These are phyloP conservation scores for Spisula subtruncata DNA, from an alignment of 2,888 invertebrate species.

Conservation along the genomic window DNA sequence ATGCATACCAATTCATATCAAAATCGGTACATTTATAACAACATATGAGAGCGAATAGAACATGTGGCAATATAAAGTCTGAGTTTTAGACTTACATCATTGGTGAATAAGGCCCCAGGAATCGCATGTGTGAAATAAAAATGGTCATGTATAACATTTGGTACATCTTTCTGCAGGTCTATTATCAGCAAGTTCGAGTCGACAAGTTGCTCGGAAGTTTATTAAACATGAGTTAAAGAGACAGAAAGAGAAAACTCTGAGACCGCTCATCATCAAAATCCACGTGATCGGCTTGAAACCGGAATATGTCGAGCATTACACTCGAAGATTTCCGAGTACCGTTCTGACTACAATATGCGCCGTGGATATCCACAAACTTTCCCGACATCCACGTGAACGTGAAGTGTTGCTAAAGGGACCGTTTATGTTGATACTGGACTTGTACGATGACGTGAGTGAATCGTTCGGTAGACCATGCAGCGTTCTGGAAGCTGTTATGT, in stretches of 20 bases:
- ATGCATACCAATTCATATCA: too few relatives aligned
- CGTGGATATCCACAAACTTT: conserved; percentile 71
- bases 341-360: conserved; percentile 75
- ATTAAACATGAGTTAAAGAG: conserved; percentile 57
- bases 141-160: too few relatives aligned
- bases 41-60: too few relatives aligned
- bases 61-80: too few relatives aligned
- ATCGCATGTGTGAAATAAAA: too few relatives aligned
- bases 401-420: conserved; percentile 74
- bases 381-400: conserved; percentile 61
- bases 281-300: conserved; percentile 73
- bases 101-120: too few relatives aligned
- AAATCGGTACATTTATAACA: too few relatives aligned
- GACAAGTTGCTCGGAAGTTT: conserved; percentile 58
- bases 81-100: too few relatives aligned
- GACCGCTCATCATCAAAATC: conserved; percentile 66
- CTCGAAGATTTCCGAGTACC: conserved; percentile 61
- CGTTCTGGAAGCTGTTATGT: conserved; percentile 71
- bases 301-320: conserved; percentile 68
- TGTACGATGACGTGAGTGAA: conserved; percentile 52
- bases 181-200: conserved; percentile 63
- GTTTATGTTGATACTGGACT: conserved; percentile 69
- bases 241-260: conserved; percentile 29
- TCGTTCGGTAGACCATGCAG: conserved; percentile 51
- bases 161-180: conserved; percentile 49